A percentile compares a stretch with the other conserved stretches of the same genome.
Evolutionary conservation across 2,888 invertebrate species (phyloP).

Genomic region (Cataglyphis livida): DNA sequence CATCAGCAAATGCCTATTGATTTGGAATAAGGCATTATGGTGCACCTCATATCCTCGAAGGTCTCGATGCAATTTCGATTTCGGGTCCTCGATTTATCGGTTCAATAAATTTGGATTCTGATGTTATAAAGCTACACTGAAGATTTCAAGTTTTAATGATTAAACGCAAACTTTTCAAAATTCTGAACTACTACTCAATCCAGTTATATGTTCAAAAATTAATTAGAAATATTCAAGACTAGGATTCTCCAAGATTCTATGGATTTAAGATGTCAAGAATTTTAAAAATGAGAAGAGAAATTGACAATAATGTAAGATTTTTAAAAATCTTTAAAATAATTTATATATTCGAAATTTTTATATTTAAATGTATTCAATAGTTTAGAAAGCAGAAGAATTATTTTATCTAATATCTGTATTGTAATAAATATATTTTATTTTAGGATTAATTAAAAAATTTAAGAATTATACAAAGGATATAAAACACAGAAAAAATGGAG

Average conservation of each 20-base stretch:
- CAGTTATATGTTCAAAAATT: not conserved
- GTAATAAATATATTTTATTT: slow-evolving; percentile 6
- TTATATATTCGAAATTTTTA: not conserved
- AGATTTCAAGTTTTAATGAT: slow-evolving; percentile 53
- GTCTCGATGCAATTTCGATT: not conserved
- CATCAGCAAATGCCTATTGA: slow-evolving; percentile 71
- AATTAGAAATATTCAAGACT: not conserved
- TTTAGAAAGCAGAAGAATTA: not conserved
- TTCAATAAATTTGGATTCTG: slow-evolving; percentile 55
- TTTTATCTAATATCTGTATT: not conserved
- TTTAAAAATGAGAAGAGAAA: not conserved
- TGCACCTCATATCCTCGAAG: slow-evolving; percentile 72
- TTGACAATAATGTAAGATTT: not conserved
- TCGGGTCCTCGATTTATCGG: slow-evolving; percentile 4
- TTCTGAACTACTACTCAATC: not conserved
- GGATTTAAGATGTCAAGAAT: not conserved
- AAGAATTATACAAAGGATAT: not conserved
- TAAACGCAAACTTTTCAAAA: not conserved
- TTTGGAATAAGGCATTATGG: slow-evolving; percentile 75
- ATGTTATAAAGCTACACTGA: slow-evolving; percentile 63
- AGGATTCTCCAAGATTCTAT: not conserved
- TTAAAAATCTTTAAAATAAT: not conserved
- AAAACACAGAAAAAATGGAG: slow-evolving; percentile 75
- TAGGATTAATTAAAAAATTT: not conserved
- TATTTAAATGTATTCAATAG: not conserved